Evolutionary conservation across 2,888 invertebrate species (phyloP), one percentile per base, ranked within the genome.

Genomic region (Drosophila pegasa): DNA sequence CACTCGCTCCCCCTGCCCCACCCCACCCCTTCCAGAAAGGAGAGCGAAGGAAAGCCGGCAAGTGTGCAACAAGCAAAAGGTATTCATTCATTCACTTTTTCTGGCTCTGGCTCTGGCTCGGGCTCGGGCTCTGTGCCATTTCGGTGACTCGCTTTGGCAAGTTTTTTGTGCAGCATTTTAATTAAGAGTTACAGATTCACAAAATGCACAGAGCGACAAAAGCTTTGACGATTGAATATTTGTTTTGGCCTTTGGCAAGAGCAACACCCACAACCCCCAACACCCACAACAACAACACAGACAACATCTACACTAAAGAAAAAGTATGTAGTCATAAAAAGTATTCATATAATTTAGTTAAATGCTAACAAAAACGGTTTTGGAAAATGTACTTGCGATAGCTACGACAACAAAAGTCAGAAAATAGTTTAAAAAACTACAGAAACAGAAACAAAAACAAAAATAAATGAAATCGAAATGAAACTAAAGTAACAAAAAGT

Each of bases 371-470:
- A 86, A 89, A 87, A 89, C 84, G 89, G 88, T 88, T 84, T 88
- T 88, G 89, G 83, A 89, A 88, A 87, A 88, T 88, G 88, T 88
- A 88, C 89, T 88, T 89, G 88, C 88, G 79, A 88, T 81, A 86
- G 79, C 73, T 69, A 79, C 72, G 75, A 80, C 75, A 80, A 47
- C 43, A 18, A 73, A 78, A 74, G 75, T 75, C 76, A 63, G 41
- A 62, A 87, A 88, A 80, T 71, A 69, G 78, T 75, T 74, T 84
- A 63, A 72, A 82, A 86, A 80, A 80, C 85, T 89, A 89, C 75
- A 71, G 71, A 82, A 73, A 60, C 63, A 71, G 47, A 69, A 33
- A 41, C 4, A 33, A 43, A 25, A 55, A 69, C n/a, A 56, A 60
- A 14, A 54, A 18, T 50, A 61, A 65, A 60, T 27, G 29, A 63